Conservation (phyloP, 2,888 invertebrate genomes). For the Isoperla grammatica region DNA sequence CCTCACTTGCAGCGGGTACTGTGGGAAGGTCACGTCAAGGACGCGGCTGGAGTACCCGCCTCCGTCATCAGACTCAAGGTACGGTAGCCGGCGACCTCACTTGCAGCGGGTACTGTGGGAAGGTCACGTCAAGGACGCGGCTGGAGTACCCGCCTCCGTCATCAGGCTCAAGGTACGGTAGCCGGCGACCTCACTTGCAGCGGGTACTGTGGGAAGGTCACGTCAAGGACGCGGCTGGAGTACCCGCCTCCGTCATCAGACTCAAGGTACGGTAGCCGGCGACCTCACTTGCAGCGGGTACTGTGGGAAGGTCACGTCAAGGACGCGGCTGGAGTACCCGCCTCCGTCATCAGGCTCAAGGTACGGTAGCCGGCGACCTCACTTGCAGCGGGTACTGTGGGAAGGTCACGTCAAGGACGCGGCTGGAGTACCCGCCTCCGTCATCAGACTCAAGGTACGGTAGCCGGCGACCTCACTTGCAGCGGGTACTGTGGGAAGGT, state of each 20-base stretch:
- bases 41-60: slow-evolving; percentile 29
- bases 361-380: too few species aligned
- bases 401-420: slow-evolving; percentile 31
- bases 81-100: too few species aligned
- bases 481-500: slow-evolving; percentile 37
- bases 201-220: slow-evolving; percentile 37
- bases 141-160: slow-evolving; percentile 32
- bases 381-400: slow-evolving; percentile 37
- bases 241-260: slow-evolving; percentile 34
- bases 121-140: slow-evolving; percentile 27
- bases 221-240: slow-evolving; percentile 29
- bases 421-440: slow-evolving; percentile 30
- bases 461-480: too few species aligned
- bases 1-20: slow-evolving; percentile 36
- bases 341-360: slow-evolving; percentile 37
- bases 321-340: slow-evolving; percentile 29
- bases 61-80: slow-evolving; percentile 38
- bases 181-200: too few species aligned
- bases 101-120: slow-evolving; percentile 38
- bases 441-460: slow-evolving; percentile 38
- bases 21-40: slow-evolving; percentile 34
- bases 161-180: slow-evolving; percentile 38
- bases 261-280: slow-evolving; percentile 38
- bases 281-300: slow-evolving; percentile 35
- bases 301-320: slow-evolving; percentile 35